Evolutionary conservation across 1,140 invertebrate species (phyloP).

Genomic region (Pachyrhynchus sulphureomaculatus): DNA sequence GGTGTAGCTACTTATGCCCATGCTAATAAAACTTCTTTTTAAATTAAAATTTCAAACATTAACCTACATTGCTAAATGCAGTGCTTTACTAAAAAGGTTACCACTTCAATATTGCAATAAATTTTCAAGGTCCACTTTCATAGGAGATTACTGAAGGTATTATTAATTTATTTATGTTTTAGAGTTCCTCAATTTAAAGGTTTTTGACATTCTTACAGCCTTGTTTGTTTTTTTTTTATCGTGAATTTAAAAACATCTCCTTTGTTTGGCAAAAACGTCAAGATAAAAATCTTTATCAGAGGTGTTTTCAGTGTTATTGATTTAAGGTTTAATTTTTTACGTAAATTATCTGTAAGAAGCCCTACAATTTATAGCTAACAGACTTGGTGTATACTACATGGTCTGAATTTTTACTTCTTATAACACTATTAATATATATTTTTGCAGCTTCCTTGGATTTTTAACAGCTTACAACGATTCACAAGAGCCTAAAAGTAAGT

Average conservation of each 20-base stretch:
- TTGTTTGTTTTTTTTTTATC: background rate
- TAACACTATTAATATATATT: slow-evolving; percentile 27
- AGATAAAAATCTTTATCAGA: background rate
- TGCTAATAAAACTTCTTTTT: background rate
- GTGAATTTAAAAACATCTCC: background rate
- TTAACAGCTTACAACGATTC: slow-evolving; percentile 13
- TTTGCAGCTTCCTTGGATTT: slow-evolving; percentile 19
- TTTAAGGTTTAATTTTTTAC: slow-evolving; percentile 21
- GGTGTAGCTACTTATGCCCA: background rate
- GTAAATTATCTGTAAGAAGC: slow-evolving; percentile 12
- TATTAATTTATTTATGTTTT: background rate
- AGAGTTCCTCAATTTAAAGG: background rate
- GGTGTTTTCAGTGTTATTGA: slow-evolving; percentile 17
- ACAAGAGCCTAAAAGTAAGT: slow-evolving; percentile 26
- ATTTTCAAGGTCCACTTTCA: slow-evolving; percentile 13
- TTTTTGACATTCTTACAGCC: slow-evolving; percentile 10
- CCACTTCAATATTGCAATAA: slow-evolving; percentile 3
- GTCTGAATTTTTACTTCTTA: slow-evolving; percentile 10
- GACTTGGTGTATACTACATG: background rate
- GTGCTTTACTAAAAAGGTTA: slow-evolving; percentile 9
- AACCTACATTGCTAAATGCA: slow-evolving; percentile 19
- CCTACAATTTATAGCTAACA: background rate
- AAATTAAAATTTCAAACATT: background rate
- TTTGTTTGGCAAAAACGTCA: background rate
- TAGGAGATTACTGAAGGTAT: background rate